Percentiles rank a stretch among this genome's conserved stretches.
phyloP scores from a whole-genome alignment of 2,113 vertebrate genomes.

The Eonycteris spelaea region DNA sequence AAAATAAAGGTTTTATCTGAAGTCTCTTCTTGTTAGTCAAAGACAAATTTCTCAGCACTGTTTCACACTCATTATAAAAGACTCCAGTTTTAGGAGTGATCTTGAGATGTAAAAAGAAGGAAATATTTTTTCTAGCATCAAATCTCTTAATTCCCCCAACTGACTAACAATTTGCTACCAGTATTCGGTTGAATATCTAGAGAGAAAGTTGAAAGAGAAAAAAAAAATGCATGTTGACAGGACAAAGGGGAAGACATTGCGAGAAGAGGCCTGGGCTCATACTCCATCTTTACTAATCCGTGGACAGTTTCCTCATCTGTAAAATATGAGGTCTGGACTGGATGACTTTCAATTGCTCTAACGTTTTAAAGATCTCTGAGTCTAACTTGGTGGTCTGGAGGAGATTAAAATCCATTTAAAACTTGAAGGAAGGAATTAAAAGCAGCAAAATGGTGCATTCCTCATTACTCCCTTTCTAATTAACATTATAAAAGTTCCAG shows the following conservation, averaged over 20 bases:
- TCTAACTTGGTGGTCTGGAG: neutral
- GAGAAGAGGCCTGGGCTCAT: neutral
- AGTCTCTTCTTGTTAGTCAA: neutral
- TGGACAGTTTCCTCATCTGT: constrained; percentile 6
- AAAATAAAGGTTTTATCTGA: neutral
- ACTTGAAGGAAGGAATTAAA: neutral
- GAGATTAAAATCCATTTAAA: constrained; percentile 39
- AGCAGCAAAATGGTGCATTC: neutral
- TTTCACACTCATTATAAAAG: neutral
- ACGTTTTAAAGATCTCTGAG: neutral
- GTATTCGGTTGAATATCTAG: neutral
- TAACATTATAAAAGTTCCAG: neutral
- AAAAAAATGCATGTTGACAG: neutral
- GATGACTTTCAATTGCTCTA: neutral
- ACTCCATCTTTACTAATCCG: neutral
- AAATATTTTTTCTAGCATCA: neutral
- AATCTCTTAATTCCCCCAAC: neutral
- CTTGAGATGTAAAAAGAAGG: neutral
- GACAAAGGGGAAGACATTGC: neutral
- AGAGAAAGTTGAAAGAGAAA: neutral
- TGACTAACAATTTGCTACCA: neutral
- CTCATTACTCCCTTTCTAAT: constrained; percentile 44
- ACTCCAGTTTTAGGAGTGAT: neutral
- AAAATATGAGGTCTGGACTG: neutral
- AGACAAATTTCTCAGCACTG: neutral